Base-by-base conservation (phyloP, 2,113 vertebrate genomes). In the Rhinogobius similis region DNA sequence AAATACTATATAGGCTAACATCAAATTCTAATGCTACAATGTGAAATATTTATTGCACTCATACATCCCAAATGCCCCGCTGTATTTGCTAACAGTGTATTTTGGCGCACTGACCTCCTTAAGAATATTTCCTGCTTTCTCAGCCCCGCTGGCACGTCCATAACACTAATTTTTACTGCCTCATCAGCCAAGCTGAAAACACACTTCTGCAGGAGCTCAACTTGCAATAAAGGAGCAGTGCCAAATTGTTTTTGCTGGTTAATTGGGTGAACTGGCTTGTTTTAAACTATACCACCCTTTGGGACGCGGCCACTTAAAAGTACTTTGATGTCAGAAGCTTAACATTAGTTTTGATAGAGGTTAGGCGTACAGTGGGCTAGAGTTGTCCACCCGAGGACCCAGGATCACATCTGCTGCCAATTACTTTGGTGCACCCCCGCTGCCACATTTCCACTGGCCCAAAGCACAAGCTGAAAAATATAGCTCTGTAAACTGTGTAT, bases 251-350 rank as follows among this genome's bases (percentile, higher is more conserved):
- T 71, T 65, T 85, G 80, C 61, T 27, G 63, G 46, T 38, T 82
- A 85, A 88, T 85, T 82, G 26, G 74, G 14, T 43, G 36, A 68
- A 21, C 65, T 70, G 78, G 62, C 62, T 76, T 24, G 1, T 82
- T 72, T 85, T 55, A 83, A 84, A 75, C 27, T 7, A 26, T 23
- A 11, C 48, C 66, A 13, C 50, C 67, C 70, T 36, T 41, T 18
- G 55, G 44, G 79, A 70, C 20, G 16, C 32, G 69, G 67, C 81
- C 43, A 87, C 71, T 44, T 66, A n/a, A 23, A 68, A 12, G n/a
- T 23, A 7, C 83, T 89, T 89, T 87, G 84, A 90, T 85, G 84
- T 86, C 71, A 72, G 76, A 41, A 48, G 39, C 41, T 62, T 50
- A 27, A 11, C 71, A 48, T 63, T 70, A 44, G 21, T 58, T 16